Evolutionary conservation across 1,140 invertebrate species (phyloP).

Genomic region (Campoletis sonorensis): DNA sequence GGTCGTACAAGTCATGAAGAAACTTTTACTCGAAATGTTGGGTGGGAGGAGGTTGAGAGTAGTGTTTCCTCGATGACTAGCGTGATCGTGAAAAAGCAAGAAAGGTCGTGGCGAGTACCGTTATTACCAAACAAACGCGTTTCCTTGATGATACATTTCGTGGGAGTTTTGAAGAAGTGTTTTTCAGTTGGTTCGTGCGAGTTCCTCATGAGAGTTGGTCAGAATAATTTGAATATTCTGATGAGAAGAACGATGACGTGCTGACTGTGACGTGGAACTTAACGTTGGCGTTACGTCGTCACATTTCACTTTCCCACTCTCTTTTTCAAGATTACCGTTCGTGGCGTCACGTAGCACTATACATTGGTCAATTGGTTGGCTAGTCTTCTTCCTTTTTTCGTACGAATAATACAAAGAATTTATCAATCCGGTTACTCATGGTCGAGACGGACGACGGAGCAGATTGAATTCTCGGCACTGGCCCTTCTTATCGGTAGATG

Average conservation of each 20-base stretch:
- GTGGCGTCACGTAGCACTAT: not conserved
- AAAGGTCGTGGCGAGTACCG: slow-evolving; percentile 1
- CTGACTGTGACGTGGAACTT: slow-evolving; percentile 19
- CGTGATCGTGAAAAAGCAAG: slow-evolving; percentile 7
- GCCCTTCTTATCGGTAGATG: slow-evolving; percentile 8
- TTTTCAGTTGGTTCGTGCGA: not conserved
- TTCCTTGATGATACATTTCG: slow-evolving; percentile 16
- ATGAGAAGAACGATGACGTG: slow-evolving; percentile 25
- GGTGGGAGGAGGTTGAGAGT: not conserved
- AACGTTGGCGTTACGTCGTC: not conserved
- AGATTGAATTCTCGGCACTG: slow-evolving; percentile 24
- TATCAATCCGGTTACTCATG: slow-evolving; percentile 2
- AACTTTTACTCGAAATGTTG: not conserved
- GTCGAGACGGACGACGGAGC: not conserved
- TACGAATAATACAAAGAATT: not conserved
- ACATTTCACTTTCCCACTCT: not conserved
- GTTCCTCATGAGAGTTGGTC: not conserved
- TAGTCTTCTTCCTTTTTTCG: slow-evolving; percentile 15
- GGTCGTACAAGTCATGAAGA: not conserved
- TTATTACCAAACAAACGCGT: slow-evolving; percentile 9
- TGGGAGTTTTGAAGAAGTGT: slow-evolving; percentile 1
- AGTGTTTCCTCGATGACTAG: slow-evolving; percentile 10
- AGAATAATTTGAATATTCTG: not conserved
- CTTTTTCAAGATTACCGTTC: not conserved
- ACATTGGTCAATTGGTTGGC: not conserved